Conservation (phyloP, 2,113 vertebrate species). For the Noctilio leporinus region DNA sequence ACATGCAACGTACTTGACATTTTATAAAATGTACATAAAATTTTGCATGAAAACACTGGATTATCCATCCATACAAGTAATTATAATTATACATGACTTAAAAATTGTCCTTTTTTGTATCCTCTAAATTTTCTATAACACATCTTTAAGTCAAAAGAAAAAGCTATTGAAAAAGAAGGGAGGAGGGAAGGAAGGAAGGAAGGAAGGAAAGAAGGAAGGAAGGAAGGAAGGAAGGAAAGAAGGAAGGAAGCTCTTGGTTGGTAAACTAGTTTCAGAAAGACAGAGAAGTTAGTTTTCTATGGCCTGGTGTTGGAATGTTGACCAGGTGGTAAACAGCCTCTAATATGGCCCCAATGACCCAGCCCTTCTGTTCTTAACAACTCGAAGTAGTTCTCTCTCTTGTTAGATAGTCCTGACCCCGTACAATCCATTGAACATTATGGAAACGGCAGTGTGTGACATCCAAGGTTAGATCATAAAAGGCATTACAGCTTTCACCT, state of each 20-base stretch:
- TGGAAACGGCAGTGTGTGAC: not conserved
- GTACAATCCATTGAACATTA: not conserved
- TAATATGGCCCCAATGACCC: too few species aligned
- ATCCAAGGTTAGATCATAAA: not conserved
- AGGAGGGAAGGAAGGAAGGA: too few species aligned
- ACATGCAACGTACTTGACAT: not conserved
- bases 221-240: not conserved
- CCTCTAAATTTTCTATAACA: not conserved
- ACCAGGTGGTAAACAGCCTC: not conserved
- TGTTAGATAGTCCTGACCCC: not conserved
- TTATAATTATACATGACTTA: not conserved
- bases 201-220: not conserved
- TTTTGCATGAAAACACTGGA: not conserved
- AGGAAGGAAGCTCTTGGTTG: not conserved
- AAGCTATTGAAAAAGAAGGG: not conserved
- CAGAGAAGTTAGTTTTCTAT: not conserved
- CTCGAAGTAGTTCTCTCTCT: not conserved
- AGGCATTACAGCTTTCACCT: not conserved
- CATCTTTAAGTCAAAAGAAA: not conserved
- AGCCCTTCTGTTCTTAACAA: fast-evolving
- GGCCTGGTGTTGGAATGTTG: not conserved
- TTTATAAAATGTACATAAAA: not conserved
- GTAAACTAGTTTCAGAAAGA: too few species aligned
- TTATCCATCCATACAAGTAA: too few species aligned
- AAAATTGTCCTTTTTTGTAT: not conserved